Conservation (phyloP, 2,888 invertebrate species). For the Catocala nupta region DNA sequence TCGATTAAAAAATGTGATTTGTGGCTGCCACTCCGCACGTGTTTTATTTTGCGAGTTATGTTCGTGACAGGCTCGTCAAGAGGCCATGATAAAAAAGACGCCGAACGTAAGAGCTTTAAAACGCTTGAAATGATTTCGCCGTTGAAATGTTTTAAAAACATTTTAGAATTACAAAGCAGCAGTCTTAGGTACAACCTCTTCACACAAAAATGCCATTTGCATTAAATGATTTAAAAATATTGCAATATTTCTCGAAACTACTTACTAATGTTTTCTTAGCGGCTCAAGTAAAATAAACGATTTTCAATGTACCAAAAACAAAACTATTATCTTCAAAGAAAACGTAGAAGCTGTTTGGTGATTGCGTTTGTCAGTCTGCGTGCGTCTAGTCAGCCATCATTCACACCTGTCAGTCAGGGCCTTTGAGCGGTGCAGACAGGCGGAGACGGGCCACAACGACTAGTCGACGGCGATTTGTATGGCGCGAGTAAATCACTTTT, state of each 20-base stretch:
- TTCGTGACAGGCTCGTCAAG: conserved; percentile 80
- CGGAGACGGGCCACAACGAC: conserved; percentile 75
- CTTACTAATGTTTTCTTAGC: conserved; percentile 48
- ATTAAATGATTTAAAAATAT: conserved; percentile 48
- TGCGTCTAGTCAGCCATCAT: conserved; percentile 68
- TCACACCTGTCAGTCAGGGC: conserved; percentile 80
- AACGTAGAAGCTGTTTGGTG: conserved; percentile 62
- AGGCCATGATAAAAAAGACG: conserved; percentile 64
- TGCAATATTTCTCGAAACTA: conserved; percentile 48
- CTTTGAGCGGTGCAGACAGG: conserved; percentile 66
- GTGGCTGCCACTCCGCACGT: conserved; percentile 81
- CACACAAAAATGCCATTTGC: conserved; percentile 46
- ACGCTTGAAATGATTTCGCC: conserved; percentile 55
- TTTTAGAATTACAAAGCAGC: conserved; percentile 49
- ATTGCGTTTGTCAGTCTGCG: conserved; percentile 74
- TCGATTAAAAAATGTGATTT: conserved; percentile 87
- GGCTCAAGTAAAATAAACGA: conserved; percentile 57
- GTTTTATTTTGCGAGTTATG: conserved; percentile 82
- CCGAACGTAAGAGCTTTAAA: conserved; percentile 56
- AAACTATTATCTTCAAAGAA: conserved; percentile 76
- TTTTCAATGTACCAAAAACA: conserved; percentile 61
- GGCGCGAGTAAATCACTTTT: conserved; percentile 83
- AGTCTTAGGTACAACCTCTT: conserved; percentile 36
- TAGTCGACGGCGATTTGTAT: conserved; percentile 80
- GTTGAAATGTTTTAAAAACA: conserved; percentile 53